Evolutionary conservation across 2,797 vertebrate genomes (phyloP), one percentile per base, ranked within the genome.

Genomic region (Anniella stebbinsi): DNA sequence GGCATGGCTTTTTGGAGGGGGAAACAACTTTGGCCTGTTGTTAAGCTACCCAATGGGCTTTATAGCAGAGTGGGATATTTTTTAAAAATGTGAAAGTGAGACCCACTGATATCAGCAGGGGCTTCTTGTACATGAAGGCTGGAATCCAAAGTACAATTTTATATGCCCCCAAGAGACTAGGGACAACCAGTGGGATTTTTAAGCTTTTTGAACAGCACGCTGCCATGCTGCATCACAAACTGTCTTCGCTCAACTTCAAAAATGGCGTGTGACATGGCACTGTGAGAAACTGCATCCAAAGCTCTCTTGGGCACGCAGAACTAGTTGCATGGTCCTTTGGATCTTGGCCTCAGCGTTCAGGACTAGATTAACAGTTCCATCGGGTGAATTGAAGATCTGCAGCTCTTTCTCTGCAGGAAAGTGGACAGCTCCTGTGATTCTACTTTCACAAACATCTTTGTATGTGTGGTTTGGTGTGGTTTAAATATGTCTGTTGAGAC

Each of bases 191-290:
- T 54, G 17, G 28, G 1, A 9, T 48, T 80, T 45, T 41, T 57
- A 2, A 63, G n/a, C 15, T 66, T 80, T 88, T 88, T 87, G 86
- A 87, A 67, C 13, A 69, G 23, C 76, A 87, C 1, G 73, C 54
- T 18, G 18, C 57, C 57, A 48, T 87, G 38, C 25, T 36, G 45
- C 28, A 86, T 45, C 73, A 77, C 38, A 75, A 45, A 77, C 17
- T 86, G 57, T 54, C 54, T 77, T 77, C 63, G 12, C 25, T 87
- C 10, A 87, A 38, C 54, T 87, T 72, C 84, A 73, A 73, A 57
- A 38, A 12, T 28, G 84, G 13, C 33, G 60, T 84, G 54, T 86
- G 51, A 51, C 66, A 41, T 87, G 57, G 60, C 60, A 51, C 30
- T 78, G 41, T 78, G 60, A 86, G 54, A 12, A 48, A 48, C 45